Conservation (phyloP, 2,113 vertebrate genomes). For the Oryzias javanicus region DNA sequence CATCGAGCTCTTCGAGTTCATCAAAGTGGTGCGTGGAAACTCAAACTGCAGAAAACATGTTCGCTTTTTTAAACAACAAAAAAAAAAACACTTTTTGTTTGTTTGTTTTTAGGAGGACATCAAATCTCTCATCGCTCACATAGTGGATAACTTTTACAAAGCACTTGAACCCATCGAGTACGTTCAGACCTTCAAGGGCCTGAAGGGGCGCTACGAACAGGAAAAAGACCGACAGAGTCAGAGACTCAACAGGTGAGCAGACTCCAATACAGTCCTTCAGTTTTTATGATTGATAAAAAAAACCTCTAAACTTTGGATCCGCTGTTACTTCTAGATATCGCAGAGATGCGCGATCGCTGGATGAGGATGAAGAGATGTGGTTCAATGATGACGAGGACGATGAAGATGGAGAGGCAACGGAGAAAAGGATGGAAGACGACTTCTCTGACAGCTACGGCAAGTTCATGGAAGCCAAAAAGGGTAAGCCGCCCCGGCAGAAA, state of each 20-base stretch:
- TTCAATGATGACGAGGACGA: conserved; percentile 97
- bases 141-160: conserved; percentile 98
- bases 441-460: conserved; percentile 95
- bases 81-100: conserved; percentile 2
- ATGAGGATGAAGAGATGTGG: conserved; percentile 97
- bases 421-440: conserved; percentile 92
- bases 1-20: conserved; percentile 98
- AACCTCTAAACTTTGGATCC: background rate
- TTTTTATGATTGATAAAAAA: too few species aligned
- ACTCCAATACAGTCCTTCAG: background rate
- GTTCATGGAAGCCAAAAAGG: conserved; percentile 98
- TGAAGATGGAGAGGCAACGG: conserved; percentile 86
- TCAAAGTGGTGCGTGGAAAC: conserved; percentile 88
- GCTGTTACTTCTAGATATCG: conserved; percentile 80
- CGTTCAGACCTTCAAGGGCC: conserved; percentile 97
- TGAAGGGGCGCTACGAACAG: conserved; percentile 97
- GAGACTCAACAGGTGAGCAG: conserved; percentile 88
- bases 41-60: background rate
- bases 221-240: conserved; percentile 94
- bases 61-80: background rate
- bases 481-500: conserved; percentile 57
- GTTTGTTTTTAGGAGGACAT: conserved; percentile 89
- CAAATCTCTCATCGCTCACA: conserved; percentile 96
- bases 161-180: conserved; percentile 98
- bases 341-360: conserved; percentile 88